Evolutionary conservation across 1,140 invertebrate species (phyloP).

Genomic region (Magallana angulata): DNA sequence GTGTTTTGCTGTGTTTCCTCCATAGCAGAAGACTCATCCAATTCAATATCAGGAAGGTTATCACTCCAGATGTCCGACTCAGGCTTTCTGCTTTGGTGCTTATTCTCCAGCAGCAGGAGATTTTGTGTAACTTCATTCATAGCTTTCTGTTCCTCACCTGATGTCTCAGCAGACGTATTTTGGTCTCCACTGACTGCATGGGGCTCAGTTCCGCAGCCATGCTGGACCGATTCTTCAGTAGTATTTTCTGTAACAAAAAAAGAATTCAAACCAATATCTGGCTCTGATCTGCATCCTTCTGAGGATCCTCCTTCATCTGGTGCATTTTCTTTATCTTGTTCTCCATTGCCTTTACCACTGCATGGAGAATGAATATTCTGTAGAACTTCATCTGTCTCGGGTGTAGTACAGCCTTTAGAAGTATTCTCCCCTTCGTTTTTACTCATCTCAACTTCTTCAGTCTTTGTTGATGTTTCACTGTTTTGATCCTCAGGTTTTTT

Average conservation of each 20-base stretch:
- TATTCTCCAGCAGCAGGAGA: not conserved
- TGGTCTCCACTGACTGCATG: not conserved
- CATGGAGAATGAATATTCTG: not conserved
- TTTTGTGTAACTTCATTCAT: not conserved
- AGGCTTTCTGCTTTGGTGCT: not conserved
- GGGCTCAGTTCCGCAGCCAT: not conserved
- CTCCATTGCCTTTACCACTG: not conserved
- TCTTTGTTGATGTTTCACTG: not conserved
- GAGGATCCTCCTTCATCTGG: not conserved
- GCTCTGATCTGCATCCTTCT: not conserved
- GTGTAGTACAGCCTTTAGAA: not conserved
- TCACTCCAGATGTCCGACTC: constrained; percentile 22
- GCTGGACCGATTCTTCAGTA: not conserved
- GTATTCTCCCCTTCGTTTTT: not conserved
- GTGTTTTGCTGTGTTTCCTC: not conserved
- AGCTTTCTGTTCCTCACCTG: not conserved
- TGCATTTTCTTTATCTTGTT: not conserved
- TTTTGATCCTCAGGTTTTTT: not conserved
- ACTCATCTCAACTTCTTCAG: not conserved
- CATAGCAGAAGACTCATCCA: not conserved
- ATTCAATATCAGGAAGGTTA: constrained; percentile 2
- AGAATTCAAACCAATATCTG: no score
- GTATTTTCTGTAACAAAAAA: not conserved
- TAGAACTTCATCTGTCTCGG: not conserved
- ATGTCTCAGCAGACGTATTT: not conserved